Base-by-base conservation (phyloP, 1,140 invertebrate species). In the Pseudomyrmex cubaensis region DNA sequence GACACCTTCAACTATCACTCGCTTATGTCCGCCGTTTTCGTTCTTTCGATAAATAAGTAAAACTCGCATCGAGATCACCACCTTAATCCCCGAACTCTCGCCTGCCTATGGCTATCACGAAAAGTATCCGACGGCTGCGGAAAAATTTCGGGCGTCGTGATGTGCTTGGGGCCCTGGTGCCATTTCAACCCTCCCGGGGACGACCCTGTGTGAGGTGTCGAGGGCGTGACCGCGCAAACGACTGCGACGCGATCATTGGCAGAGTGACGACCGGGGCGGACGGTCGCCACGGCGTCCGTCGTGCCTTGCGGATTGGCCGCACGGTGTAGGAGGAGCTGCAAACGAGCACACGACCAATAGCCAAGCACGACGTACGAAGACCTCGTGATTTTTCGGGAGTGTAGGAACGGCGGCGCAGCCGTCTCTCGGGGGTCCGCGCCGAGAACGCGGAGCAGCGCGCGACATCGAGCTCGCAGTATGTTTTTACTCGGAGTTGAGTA, bases 401-500 rank as follows among this genome's bases (percentile, higher is more conserved):
- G 35, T 35, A 35, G 35, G 83, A 57, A 76, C 80, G 52, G 63
- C 76, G 57, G 83, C 86, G 85, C 85, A 86, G 77, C 70, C 86
- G 89, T 85, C 70, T 84, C 35, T 86, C 70, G 69, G 22, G 50
- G 35, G 5, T 35, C 22, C 77, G 59, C 12, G 9, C 63, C 48
- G 83, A 82, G 82, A 69, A 86, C 87, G 86, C 73, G 62, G 84
- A 12, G n/a, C 82, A 62, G 77, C 76, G 75, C 78, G 86, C 91
- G 85, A 89, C 87, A 90, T 88, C 90, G 89, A 91, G 90, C 90
- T 89, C 92, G 90, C 93, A 94, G 93, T 94, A 90, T 94, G 93
- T 94, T 94, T 94, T 94, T 93, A 94, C 93, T 93, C 93, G 91
- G 92, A 92, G 90, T 92, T 94, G 93, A 93, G 93, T 94, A 94